Evolutionary conservation across 2,113 vertebrate species (phyloP).

Genomic region (Ceyx margarethae): DNA sequence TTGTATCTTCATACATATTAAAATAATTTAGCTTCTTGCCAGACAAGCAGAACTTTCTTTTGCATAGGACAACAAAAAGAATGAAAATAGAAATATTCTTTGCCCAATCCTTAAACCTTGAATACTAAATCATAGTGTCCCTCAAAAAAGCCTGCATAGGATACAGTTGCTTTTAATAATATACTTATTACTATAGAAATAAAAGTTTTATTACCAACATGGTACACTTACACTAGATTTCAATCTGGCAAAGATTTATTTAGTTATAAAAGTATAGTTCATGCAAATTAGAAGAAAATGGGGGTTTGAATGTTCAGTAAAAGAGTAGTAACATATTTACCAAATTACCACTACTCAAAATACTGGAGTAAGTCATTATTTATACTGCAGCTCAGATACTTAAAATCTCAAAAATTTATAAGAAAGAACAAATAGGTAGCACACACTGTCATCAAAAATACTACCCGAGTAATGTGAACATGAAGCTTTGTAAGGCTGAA

Average conservation of each 20-base stretch:
- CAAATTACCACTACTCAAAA: not conserved
- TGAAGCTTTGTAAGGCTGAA: not conserved
- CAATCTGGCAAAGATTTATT: not conserved
- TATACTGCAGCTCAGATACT: not conserved
- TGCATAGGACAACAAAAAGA: not conserved
- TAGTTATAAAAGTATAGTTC: not conserved
- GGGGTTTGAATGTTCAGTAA: not conserved
- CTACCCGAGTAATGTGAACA: not conserved
- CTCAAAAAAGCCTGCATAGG: not conserved
- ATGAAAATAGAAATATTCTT: not conserved
- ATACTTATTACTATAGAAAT: not conserved
- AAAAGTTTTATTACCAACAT: not conserved
- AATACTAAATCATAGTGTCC: not conserved
- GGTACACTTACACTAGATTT: not conserved
- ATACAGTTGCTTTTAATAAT: not conserved
- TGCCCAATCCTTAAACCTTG: not conserved
- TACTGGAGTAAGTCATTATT: not conserved
- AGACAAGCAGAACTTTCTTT: not conserved
- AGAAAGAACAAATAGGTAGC: not conserved
- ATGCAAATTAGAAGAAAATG: not conserved
- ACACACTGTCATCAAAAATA: not conserved
- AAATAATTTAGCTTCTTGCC: not conserved
- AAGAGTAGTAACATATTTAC: not conserved
- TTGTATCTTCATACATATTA: not conserved
- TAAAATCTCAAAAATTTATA: not conserved